Conservation (phyloP, 1,140 invertebrate species). For the Rhagoletis zephyria region DNA sequence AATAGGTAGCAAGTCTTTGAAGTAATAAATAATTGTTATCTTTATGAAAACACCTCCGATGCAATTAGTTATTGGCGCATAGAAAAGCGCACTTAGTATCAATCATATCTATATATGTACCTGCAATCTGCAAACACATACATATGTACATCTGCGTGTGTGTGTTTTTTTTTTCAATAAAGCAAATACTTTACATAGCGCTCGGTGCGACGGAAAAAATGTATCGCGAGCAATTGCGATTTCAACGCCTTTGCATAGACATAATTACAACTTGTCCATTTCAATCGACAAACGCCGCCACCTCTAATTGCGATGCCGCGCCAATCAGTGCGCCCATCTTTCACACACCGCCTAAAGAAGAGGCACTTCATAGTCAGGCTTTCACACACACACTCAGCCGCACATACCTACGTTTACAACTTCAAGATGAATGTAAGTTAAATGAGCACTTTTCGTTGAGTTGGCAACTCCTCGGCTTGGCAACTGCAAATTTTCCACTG, state of each 20-base stretch:
- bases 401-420: not conserved
- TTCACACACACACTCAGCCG: no score
- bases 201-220: not conserved
- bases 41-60: not conserved
- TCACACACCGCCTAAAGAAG: not conserved
- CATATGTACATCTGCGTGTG: not conserved
- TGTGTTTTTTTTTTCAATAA: not conserved
- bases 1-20: not conserved
- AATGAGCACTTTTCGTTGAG: constrained; percentile 33
- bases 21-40: not conserved
- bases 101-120: not conserved
- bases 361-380: not conserved
- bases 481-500: constrained; percentile 23
- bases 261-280: constrained; percentile 51
- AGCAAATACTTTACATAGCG: not conserved
- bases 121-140: not conserved
- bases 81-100: not conserved
- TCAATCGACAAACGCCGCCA: constrained; percentile 46
- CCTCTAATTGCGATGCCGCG: constrained; percentile 49
- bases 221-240: constrained; percentile 7
- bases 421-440: constrained; percentile 21
- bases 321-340: constrained; percentile 20
- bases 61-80: not conserved
- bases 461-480: constrained; percentile 33
- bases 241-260: constrained; percentile 49